Conservation (phyloP, 2,888 invertebrate genomes). For the Drosophila mercatorum region DNA sequence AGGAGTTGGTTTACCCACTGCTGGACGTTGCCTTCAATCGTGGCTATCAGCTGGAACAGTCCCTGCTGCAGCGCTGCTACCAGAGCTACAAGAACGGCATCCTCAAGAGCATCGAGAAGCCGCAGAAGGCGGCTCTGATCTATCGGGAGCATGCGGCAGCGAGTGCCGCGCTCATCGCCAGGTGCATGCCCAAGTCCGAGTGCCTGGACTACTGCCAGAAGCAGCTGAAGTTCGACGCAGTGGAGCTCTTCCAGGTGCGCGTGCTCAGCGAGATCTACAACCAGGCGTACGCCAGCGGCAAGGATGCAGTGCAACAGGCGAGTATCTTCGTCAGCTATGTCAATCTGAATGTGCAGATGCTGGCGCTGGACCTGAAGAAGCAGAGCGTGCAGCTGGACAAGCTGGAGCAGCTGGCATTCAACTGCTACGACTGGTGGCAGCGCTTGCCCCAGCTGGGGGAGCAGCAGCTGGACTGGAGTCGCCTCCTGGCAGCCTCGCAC, state of each 20-base stretch:
- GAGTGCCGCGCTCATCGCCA: constrained; percentile 87
- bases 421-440: constrained; percentile 81
- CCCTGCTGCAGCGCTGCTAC: constrained; percentile 86
- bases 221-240: constrained; percentile 87
- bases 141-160: constrained; percentile 87
- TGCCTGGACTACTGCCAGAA: constrained; percentile 87
- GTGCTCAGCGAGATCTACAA: constrained; percentile 86
- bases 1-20: constrained; percentile 88
- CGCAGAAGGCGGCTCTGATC: constrained; percentile 89
- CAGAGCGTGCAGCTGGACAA: constrained; percentile 85
- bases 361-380: constrained; percentile 83
- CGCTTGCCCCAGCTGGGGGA: background rate
- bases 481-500: constrained; percentile 83
- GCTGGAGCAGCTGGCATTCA: constrained; percentile 83
- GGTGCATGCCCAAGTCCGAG: constrained; percentile 87
- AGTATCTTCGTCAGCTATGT: constrained; percentile 86
- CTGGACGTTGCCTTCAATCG: constrained; percentile 85
- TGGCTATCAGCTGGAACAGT: constrained; percentile 79
- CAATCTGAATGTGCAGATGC: constrained; percentile 86
- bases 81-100: constrained; percentile 88
- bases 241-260: constrained; percentile 87
- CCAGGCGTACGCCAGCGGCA: constrained; percentile 85
- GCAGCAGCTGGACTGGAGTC: constrained; percentile 62
- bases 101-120: constrained; percentile 88
- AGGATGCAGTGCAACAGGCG: constrained; percentile 79